phyloP scores from a whole-genome alignment of 2,113 vertebrate genomes.

The Hippocampus barbouri region DNA sequence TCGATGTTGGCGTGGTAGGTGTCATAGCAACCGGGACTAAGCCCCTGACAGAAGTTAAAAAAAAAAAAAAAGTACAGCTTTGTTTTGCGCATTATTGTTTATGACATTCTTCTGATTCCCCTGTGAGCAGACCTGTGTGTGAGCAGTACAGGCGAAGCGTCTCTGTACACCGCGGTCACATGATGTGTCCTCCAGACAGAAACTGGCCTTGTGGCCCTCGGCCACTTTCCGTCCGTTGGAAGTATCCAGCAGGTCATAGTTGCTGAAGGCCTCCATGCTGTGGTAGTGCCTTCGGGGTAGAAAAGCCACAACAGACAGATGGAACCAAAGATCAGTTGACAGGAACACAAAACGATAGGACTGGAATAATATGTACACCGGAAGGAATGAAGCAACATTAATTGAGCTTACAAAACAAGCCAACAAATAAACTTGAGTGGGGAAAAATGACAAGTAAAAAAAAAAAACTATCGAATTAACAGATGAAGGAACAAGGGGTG shows the following conservation, averaged over 20 bases:
- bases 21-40: slow-evolving; percentile 79
- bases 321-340: not conserved
- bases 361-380: too few relatives aligned
- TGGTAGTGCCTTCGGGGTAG: slow-evolving; percentile 70
- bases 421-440: too few relatives aligned
- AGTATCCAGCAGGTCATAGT: slow-evolving; percentile 75
- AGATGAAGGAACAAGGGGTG: too few relatives aligned
- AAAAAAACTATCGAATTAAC: too few relatives aligned
- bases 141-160: slow-evolving; percentile 77
- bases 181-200: slow-evolving; percentile 79
- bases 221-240: slow-evolving; percentile 69
- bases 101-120: not conserved
- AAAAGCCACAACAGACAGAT: not conserved
- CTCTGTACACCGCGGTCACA: slow-evolving; percentile 71
- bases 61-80: not conserved
- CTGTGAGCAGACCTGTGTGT: slow-evolving; percentile 71
- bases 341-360: not conserved
- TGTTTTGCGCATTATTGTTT: not conserved
- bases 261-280: slow-evolving; percentile 81
- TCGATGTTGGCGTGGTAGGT: slow-evolving; percentile 80
- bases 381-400: not conserved
- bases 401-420: not conserved
- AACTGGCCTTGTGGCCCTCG: slow-evolving; percentile 81
- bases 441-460: too few relatives aligned
- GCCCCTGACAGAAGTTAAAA: slow-evolving; percentile 55